Evolutionary conservation across 2,797 vertebrate species (phyloP), one percentile per base, ranked within the genome.

Genomic region (Tragopan temminckii): DNA sequence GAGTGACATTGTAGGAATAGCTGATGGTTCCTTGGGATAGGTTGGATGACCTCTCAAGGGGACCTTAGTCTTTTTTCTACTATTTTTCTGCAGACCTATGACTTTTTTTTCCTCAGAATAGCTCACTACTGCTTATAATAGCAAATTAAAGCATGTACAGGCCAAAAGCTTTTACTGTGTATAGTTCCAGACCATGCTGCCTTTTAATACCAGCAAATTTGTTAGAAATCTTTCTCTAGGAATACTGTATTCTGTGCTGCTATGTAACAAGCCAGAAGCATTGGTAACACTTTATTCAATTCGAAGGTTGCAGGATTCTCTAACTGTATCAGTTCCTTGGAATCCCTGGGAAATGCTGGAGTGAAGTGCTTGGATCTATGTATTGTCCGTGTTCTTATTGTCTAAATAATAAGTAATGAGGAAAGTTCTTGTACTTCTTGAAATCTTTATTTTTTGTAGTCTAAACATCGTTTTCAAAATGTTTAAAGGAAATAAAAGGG

Each of bases 21-120:
- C 69, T 69, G 82, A 62, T 88, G 19, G 0, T 80, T 63, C 82
- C 24, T 33, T 85, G 53, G 80, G 61, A 33, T 80, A 36, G n/a
- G 31, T 5, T 57, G 7, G 12, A 11, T 75, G 81, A 89, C 89
- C 81, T 90, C 45, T 83, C 42, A 75, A 88, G 69, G 66, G 80
- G 69, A 17, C 53, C 20, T 82, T 31, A 16, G 53, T 71, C 66
- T 95, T 40, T 91, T 92, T 92, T 75, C 81, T 88, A 71, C 72
- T 59, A 5, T 64, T 76, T 91, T 90, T 96, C 76, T 92, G 69
- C 0, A 2, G 72, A 88, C n/a, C 46, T 78, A 25, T 7, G 1
- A 17, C 2, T 77, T 78, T 92, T 43, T 43, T 43, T 19, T 18
- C 88, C 79, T 93, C 50, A 5, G 42, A 29, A 43, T 80, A 78